Evolutionary conservation across 2,797 vertebrate species (phyloP).

Genomic region (Gobionotothen gibberifrons): DNA sequence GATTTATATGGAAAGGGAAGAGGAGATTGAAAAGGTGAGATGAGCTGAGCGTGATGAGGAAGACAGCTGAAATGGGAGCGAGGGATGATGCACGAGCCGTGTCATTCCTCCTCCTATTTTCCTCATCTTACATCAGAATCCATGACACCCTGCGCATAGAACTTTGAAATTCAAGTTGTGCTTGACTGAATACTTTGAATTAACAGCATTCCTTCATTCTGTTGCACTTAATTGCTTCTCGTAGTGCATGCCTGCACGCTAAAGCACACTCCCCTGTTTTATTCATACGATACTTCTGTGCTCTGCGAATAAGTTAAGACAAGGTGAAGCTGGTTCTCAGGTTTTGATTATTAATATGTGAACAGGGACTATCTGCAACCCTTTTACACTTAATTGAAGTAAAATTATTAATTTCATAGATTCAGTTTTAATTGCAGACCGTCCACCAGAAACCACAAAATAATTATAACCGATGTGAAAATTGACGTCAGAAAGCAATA

Average conservation of each 20-base stretch:
- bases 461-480: background rate
- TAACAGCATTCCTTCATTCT: slow-evolving; percentile 17
- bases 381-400: background rate
- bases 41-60: slow-evolving; percentile 59
- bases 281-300: slow-evolving; percentile 2
- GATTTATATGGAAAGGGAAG: slow-evolving; percentile 57
- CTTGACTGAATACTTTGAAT: slow-evolving; percentile 45
- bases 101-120: slow-evolving; percentile 59
- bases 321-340: background rate
- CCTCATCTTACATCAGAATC: slow-evolving; percentile 67
- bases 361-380: background rate
- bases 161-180: slow-evolving; percentile 54
- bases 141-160: slow-evolving; percentile 45
- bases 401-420: background rate
- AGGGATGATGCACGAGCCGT: slow-evolving; percentile 57
- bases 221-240: slow-evolving; percentile 23
- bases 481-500: background rate
- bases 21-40: slow-evolving; percentile 72
- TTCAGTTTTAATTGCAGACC: background rate
- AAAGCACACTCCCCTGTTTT: slow-evolving; percentile 1
- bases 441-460: background rate
- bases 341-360: background rate
- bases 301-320: background rate
- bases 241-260: slow-evolving; percentile 3
- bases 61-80: slow-evolving; percentile 55